Base-by-base conservation (phyloP, 2,888 invertebrate species). In the Boloria selene region DNA sequence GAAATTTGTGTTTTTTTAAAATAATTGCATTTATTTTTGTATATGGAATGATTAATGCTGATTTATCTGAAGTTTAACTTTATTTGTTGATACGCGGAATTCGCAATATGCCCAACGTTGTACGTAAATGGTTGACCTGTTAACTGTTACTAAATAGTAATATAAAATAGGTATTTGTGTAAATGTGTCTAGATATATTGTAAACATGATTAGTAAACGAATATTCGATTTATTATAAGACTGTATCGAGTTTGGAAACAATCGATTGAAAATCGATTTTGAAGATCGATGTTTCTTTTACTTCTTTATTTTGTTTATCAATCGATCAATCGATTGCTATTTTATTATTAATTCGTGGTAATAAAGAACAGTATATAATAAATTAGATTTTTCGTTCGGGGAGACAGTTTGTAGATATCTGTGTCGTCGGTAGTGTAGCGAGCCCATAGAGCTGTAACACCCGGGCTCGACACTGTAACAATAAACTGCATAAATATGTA, bases 401-500 rank as follows among this genome's bases (percentile, higher is more conserved):
- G 56, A 73, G 77, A 73, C 74, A 70, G 75, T 74, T 73, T 74
- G 74, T 74, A 75, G 70, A 70, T 74, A 70, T 70, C 73, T 73
- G 78, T 75, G 77, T 75, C 75, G 75, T 75, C 72, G 75, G 73
- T 76, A 75, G 74, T 78, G 79, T 79, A 73, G 77, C 75, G 80
- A 75, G 82, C 73, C 76, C 72, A 80, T 82, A 83, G 79, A 75
- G 79, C 77, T 75, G 82, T 78, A 70, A 73, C 75, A 69, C 69
- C 78, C 76, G 78, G 75, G 77, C 78, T 77, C 81, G 83, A 79
- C 82, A 82, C 81, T 87, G 82, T 90, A 89, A 89, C 87, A 88
- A 90, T 89, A 87, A 81, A 90, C 84, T 88, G 89, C 90, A 89
- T 91, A 90, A 88, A 87, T 87, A 81, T 64, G 65, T 64, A 42